These are phyloP conservation scores for Ctenicera cuprea DNA, from an alignment of 2,888 invertebrate species.

Conservation along the genomic window DNA sequence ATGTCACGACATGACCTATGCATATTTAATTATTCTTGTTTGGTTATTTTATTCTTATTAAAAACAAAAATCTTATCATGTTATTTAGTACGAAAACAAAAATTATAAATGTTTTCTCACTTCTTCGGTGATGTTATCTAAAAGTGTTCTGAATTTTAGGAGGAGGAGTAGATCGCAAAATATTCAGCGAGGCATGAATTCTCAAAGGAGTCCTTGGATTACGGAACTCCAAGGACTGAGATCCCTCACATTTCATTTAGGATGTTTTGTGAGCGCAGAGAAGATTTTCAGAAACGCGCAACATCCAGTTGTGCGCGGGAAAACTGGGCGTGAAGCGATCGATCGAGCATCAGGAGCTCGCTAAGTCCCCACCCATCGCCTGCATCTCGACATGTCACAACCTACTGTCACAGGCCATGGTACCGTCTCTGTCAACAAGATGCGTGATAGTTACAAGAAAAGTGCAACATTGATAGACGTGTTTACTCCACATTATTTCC, in stretches of 20 bases:
- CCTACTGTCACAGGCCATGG: constrained; percentile 67
- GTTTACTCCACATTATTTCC: constrained; percentile 46
- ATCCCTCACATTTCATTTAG: constrained; percentile 59
- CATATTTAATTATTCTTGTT: no score
- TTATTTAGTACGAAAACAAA: not conserved
- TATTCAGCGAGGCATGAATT: constrained; percentile 57
- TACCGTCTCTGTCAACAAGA: constrained; percentile 69
- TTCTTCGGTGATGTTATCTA: no score
- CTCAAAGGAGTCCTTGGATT: constrained; percentile 65
- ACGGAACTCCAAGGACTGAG: constrained; percentile 63
- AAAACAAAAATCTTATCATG: not conserved
- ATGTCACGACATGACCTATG: no score
- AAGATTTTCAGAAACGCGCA: constrained; percentile 60
- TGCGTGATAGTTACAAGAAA: constrained; percentile 66
- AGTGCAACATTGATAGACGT: constrained; percentile 53
- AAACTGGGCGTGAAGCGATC: constrained; percentile 70
- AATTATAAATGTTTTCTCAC: not conserved
- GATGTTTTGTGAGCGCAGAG: constrained; percentile 54
- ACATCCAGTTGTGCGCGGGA: constrained; percentile 67
- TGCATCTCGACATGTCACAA: constrained; percentile 66
- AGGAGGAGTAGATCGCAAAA: constrained; percentile 46
- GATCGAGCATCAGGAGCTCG: constrained; percentile 69
- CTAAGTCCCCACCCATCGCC: constrained; percentile 65
- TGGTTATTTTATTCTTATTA: no score
- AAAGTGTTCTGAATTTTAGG: constrained; percentile 36